These are phyloP conservation scores for Leptinotarsa haldemani DNA, from an alignment of 2,888 invertebrate genomes.

Conservation along the genomic window DNA sequence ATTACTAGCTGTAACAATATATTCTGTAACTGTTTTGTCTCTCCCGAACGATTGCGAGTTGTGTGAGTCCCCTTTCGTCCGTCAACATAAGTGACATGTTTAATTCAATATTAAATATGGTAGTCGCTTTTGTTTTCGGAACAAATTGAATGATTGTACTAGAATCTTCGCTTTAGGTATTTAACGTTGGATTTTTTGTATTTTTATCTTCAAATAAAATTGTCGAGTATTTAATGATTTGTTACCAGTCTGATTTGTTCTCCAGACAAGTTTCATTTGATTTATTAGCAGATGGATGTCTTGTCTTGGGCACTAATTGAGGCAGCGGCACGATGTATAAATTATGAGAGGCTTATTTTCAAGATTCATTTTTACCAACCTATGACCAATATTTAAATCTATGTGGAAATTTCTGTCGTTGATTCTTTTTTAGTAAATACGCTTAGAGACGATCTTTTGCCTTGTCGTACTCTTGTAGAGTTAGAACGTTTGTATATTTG, in stretches of 20 bases:
- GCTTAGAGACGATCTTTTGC: slow-evolving; percentile 46
- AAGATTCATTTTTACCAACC: slow-evolving; percentile 32
- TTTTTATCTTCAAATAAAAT: slow-evolving; percentile 45
- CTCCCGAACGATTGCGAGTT: slow-evolving; percentile 49
- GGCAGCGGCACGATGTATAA: slow-evolving; percentile 31
- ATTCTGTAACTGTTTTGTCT: slow-evolving; percentile 57
- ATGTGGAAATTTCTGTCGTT: slow-evolving; percentile 30
- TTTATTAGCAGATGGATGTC: slow-evolving; percentile 5
- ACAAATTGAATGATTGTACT: slow-evolving; percentile 44
- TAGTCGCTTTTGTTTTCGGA: slow-evolving; percentile 31
- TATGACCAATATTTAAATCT: slow-evolving; percentile 37
- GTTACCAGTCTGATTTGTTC: slow-evolving; percentile 41
- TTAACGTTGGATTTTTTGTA: slow-evolving; percentile 49
- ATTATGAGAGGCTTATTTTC: slow-evolving; percentile 32
- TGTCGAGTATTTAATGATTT: slow-evolving; percentile 44
- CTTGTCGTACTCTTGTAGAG: slow-evolving; percentile 45
- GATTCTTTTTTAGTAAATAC: slow-evolving; percentile 41
- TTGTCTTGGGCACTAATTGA: slow-evolving; percentile 24
- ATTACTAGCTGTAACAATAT: slow-evolving; percentile 60
- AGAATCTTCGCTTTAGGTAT: slow-evolving; percentile 49
- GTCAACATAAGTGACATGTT: slow-evolving; percentile 29
- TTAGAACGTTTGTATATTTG: slow-evolving; percentile 49
- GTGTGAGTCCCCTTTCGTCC: slow-evolving; percentile 38
- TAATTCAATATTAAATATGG: slow-evolving; percentile 2
- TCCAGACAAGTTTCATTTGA: slow-evolving; percentile 16